Evolutionary conservation across 2,797 vertebrate species (phyloP).

Genomic region (Sebastes ruberrimus): DNA sequence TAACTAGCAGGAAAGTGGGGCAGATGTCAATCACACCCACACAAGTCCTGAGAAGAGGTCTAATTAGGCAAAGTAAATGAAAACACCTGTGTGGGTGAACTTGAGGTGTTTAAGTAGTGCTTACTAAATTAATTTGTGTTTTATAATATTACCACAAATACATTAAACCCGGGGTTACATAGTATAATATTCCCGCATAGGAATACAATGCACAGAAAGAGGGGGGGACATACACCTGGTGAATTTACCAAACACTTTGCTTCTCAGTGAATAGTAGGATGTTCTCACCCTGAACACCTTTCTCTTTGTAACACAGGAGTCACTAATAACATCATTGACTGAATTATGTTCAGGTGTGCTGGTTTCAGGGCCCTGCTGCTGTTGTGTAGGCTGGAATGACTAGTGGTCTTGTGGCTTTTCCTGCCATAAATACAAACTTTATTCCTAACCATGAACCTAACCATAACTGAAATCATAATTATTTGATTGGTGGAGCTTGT

Average conservation of each 20-base stretch:
- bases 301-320: not conserved
- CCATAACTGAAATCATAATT: not conserved
- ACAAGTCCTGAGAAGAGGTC: not conserved
- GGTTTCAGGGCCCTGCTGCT: not conserved
- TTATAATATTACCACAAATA: not conserved
- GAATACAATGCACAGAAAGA: not conserved
- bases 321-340: not conserved
- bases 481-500: not conserved
- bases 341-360: not conserved
- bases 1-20: not conserved
- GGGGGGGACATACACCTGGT: too few species aligned
- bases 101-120: not conserved
- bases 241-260: not conserved
- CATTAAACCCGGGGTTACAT: not conserved
- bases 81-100: not conserved
- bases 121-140: too few species aligned
- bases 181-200: not conserved
- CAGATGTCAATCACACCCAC: not conserved
- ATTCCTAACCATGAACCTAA: not conserved
- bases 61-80: not conserved
- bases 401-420: not conserved
- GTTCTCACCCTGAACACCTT: not conserved
- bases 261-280: not conserved
- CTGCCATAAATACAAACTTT: not conserved
- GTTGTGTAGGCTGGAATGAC: not conserved